Percentiles rank a stretch among this genome's conserved stretches.
These are phyloP conservation scores for Lapara coniferarum DNA, from an alignment of 2,888 invertebrate genomes.

Conservation along the genomic window DNA sequence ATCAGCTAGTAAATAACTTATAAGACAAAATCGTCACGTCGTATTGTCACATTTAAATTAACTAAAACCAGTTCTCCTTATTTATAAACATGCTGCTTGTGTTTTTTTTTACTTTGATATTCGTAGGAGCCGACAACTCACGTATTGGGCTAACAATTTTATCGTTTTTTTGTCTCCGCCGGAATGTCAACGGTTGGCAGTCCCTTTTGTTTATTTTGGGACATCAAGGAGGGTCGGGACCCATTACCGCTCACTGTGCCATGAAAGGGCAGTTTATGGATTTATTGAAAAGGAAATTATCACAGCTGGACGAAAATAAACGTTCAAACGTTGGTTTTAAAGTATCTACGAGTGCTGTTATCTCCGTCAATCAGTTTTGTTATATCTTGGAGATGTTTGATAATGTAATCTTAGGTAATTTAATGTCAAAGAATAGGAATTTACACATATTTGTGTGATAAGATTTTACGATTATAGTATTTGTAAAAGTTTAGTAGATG, in stretches of 20 bases:
- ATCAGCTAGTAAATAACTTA: too few species aligned
- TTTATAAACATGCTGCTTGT: slow-evolving; percentile 18
- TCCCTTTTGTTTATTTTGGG: slow-evolving; percentile 65
- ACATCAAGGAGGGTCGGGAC: slow-evolving; percentile 56
- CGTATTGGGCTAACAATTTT: slow-evolving; percentile 44
- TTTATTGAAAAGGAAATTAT: slow-evolving; percentile 50
- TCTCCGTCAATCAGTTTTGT: slow-evolving; percentile 9
- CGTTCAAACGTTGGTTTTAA: not conserved
- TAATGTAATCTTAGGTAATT: slow-evolving; percentile 1
- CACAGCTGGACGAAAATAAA: slow-evolving; percentile 30
- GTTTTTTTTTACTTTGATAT: slow-evolving; percentile 10
- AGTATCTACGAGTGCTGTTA: slow-evolving; percentile 1
- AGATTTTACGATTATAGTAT: not conserved
- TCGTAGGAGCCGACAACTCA: slow-evolving; percentile 15
- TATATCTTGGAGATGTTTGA: slow-evolving; percentile 2
- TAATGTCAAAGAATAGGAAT: not conserved
- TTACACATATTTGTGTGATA: not conserved
- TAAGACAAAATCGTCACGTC: not conserved
- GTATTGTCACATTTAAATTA: not conserved
- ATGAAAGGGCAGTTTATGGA: slow-evolving; percentile 43
- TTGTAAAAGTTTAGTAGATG: too few species aligned
- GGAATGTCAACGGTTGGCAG: slow-evolving; percentile 39
- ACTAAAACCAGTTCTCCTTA: not conserved
- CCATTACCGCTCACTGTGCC: slow-evolving; percentile 55
- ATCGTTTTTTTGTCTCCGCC: slow-evolving; percentile 45